phyloP scores from a whole-genome alignment of 2,888 invertebrate genomes.

The Agonopterix heracliana region DNA sequence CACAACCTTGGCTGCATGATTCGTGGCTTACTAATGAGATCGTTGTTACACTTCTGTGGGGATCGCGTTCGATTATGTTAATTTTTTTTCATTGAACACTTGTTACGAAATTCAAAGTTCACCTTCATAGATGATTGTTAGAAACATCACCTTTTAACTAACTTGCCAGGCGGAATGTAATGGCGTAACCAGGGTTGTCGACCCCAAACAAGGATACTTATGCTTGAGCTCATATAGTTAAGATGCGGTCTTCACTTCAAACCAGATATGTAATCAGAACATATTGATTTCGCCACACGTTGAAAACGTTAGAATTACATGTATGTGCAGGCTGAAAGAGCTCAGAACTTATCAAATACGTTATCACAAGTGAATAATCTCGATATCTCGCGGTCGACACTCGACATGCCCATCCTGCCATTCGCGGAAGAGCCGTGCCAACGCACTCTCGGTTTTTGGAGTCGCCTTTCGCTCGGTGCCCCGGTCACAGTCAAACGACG shows the following conservation, averaged over 20 bases:
- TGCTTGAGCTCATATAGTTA: too few species aligned
- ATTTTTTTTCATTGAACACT: conserved; percentile 13
- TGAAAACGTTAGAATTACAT: too few species aligned
- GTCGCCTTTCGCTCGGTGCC: conserved; percentile 56
- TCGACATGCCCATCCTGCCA: conserved; percentile 54
- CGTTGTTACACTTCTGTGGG: conserved; percentile 22
- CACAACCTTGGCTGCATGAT: conserved; percentile 34
- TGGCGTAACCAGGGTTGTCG: too few species aligned
- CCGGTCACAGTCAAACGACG: conserved; percentile 50
- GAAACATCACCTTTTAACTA: neutral
- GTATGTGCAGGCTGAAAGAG: too few species aligned
- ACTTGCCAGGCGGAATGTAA: too few species aligned
- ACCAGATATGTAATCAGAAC: too few species aligned
- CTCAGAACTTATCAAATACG: conserved; percentile 11
- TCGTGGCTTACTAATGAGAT: conserved; percentile 35
- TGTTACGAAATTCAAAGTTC: conserved; percentile 17
- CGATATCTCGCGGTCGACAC: conserved; percentile 53
- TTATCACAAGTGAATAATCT: conserved; percentile 66
- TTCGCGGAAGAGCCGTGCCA: conserved; percentile 61
- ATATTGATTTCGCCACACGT: too few species aligned
- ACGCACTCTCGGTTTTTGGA: conserved; percentile 62
- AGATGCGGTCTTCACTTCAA: too few species aligned
- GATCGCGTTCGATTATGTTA: conserved; percentile 5
- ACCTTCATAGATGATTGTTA: conserved; percentile 6
- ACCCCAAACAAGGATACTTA: too few species aligned